Evolutionary conservation across 2,113 vertebrate species (phyloP).

Genomic region (Pollachius pollachius): DNA sequence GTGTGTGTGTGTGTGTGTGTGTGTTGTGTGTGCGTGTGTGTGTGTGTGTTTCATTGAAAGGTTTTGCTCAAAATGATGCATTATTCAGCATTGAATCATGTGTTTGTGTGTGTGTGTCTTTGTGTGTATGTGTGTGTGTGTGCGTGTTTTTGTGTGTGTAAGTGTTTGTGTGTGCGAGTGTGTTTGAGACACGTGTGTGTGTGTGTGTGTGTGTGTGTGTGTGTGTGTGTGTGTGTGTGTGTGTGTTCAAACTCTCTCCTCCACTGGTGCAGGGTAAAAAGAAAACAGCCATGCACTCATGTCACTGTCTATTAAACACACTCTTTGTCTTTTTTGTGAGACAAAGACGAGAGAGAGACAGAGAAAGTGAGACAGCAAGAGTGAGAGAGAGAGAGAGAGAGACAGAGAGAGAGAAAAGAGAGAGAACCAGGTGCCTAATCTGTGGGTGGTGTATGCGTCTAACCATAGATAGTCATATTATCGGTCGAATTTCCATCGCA

Average conservation of each 20-base stretch:
- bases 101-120: too few species aligned
- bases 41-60: too few species aligned
- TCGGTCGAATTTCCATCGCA: constrained; percentile 50
- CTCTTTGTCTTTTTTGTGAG: neutral
- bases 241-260: constrained; percentile 25
- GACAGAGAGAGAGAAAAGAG: neutral
- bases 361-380: neutral
- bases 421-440: neutral
- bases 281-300: neutral
- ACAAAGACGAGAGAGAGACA: neutral
- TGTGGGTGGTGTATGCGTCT: constrained; percentile 9
- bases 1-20: too few species aligned
- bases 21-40: too few species aligned
- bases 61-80: too few species aligned
- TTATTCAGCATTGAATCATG: too few species aligned
- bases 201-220: constrained; percentile 1
- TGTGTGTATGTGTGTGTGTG: too few species aligned
- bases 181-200: neutral
- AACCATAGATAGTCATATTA: constrained; percentile 70
- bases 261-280: constrained; percentile 41
- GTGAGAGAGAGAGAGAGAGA: neutral
- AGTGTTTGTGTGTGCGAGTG: constrained; percentile 7
- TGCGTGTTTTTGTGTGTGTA: too few species aligned
- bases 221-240: constrained; percentile 2
- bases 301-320: constrained; percentile 31